Evolutionary conservation across 30 jellyfish, hydroid and myxozoan genomes (phyloP).

Genomic region (Catostylus mosaicus): DNA sequence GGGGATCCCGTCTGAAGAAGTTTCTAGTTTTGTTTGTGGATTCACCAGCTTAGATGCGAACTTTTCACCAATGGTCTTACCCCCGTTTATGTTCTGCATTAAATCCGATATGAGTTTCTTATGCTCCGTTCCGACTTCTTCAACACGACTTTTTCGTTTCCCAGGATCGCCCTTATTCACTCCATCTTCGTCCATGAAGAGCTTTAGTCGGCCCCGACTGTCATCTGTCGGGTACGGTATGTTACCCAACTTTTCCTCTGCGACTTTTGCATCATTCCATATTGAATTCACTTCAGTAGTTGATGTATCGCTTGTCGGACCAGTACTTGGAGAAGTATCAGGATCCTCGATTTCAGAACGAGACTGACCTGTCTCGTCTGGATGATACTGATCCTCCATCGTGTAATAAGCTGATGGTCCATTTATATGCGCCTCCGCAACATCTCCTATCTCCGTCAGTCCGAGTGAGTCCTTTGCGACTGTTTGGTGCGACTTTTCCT

Average conservation of each 20-base stretch:
- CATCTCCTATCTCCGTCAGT: slow-evolving; percentile 13
- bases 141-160: not conserved
- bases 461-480: slow-evolving; percentile 50
- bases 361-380: slow-evolving; percentile 10
- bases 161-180: slow-evolving; percentile 10
- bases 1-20: slow-evolving; percentile 38
- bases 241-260: slow-evolving; percentile 25
- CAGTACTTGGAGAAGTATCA: not conserved
- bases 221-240: slow-evolving; percentile 23
- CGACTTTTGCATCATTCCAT: slow-evolving; percentile 27
- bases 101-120: slow-evolving; percentile 32
- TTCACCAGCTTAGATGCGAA: not conserved
- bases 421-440: slow-evolving; percentile 48
- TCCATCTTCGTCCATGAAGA: slow-evolving; percentile 49
- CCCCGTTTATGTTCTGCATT: slow-evolving; percentile 52
- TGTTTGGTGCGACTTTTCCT: not conserved
- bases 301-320: not conserved
- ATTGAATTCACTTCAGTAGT: slow-evolving; percentile 15
- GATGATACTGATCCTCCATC: not conserved
- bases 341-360: slow-evolving; percentile 65
- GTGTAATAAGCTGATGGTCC: slow-evolving; percentile 71
- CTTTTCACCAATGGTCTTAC: slow-evolving; percentile 31
- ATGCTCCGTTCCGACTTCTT: slow-evolving; percentile 16
- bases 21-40: not conserved
- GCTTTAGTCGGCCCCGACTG: slow-evolving; percentile 3